These are phyloP conservation scores for Lepidurus apus DNA, from an alignment of 1,140 invertebrate genomes.

Conservation along the genomic window DNA sequence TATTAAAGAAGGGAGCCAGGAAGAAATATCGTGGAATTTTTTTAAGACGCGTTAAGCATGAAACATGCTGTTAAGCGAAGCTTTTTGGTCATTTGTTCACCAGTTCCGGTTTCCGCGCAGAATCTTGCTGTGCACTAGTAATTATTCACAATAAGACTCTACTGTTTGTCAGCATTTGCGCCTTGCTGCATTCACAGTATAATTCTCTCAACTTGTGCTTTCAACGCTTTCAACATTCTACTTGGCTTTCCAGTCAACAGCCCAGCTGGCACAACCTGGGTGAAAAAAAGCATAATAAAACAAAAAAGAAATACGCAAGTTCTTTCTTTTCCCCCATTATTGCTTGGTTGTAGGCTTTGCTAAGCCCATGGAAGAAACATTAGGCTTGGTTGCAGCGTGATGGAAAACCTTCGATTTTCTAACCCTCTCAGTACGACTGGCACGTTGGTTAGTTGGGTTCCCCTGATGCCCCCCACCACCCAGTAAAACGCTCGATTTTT, in stretches of 20 bases:
- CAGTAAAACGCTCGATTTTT: no score
- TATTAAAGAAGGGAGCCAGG: slow-evolving; percentile 6
- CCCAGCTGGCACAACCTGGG: neutral
- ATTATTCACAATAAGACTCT: slow-evolving; percentile 15
- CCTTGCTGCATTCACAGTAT: slow-evolving; percentile 2
- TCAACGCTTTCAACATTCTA: slow-evolving; percentile 5
- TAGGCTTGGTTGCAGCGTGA: neutral
- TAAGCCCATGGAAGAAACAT: neutral
- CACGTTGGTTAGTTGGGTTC: neutral
- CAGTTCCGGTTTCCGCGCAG: neutral
- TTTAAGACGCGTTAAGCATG: neutral
- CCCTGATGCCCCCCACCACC: no score
- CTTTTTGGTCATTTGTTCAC: slow-evolving; percentile 5
- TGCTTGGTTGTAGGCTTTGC: neutral
- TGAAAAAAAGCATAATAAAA: neutral
- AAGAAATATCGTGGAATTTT: neutral
- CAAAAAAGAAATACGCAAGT: no score
- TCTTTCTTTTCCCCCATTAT: neutral
- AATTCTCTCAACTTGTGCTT: slow-evolving; percentile 6
- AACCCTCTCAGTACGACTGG: neutral
- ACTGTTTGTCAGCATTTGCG: slow-evolving; percentile 7
- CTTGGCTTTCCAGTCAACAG: neutral
- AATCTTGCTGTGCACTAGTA: neutral
- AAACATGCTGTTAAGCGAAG: neutral
- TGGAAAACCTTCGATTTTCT: neutral